These are phyloP conservation scores for Furcula furcula DNA, from an alignment of 2,888 invertebrate species.

Conservation along the genomic window DNA sequence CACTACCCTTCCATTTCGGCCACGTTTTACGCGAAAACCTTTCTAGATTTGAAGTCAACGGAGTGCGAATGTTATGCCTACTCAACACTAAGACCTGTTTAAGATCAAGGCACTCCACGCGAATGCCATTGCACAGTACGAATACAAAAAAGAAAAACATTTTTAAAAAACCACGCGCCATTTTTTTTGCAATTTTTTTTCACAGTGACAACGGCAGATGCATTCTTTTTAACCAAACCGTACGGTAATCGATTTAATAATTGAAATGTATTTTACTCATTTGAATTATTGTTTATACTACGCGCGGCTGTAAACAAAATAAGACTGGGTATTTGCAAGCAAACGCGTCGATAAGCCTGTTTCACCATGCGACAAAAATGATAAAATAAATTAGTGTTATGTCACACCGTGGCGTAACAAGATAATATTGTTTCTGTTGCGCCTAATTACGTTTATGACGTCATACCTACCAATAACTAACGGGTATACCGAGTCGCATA, in stretches of 20 bases:
- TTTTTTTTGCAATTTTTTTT: constrained; percentile 10
- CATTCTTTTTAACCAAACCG: too few species aligned
- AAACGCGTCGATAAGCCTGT: constrained; percentile 15
- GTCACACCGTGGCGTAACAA: constrained; percentile 20
- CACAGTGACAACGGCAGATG: too few species aligned
- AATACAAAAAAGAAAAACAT: constrained; percentile 7
- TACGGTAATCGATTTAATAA: too few species aligned
- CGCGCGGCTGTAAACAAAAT: constrained; percentile 4
- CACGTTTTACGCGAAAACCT: constrained; percentile 43
- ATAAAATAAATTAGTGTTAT: constrained; percentile 13
- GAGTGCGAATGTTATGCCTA: constrained; percentile 59
- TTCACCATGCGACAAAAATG: constrained; percentile 21
- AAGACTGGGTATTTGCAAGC: constrained; percentile 15
- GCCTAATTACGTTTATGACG: too few species aligned
- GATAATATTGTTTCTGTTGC: neutral
- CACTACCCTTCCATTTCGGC: constrained; percentile 45
- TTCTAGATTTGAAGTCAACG: constrained; percentile 41
- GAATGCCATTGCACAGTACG: constrained; percentile 12
- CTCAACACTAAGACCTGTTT: constrained; percentile 57
- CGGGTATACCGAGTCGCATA: too few species aligned
- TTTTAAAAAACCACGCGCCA: constrained; percentile 11
- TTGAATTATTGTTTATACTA: too few species aligned
- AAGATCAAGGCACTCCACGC: constrained; percentile 16
- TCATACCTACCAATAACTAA: too few species aligned
- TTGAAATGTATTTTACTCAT: too few species aligned